Evolutionary conservation across 2,113 vertebrate species (phyloP), one percentile per base, ranked within the genome.

Genomic region (Pachycephala philippinensis): DNA sequence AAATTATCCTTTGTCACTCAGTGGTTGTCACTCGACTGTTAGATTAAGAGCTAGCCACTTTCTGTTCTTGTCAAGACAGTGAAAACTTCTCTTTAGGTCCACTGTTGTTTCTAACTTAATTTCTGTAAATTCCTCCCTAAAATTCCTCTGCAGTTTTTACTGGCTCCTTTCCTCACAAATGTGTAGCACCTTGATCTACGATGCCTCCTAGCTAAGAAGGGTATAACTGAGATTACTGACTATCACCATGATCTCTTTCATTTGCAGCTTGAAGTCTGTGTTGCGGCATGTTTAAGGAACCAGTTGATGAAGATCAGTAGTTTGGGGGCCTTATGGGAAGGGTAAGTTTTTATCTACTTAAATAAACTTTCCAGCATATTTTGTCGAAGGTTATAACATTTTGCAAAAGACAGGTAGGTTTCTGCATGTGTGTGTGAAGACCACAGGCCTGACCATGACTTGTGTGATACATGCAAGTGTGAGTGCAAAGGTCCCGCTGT

Each of bases 211-310:
- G 96, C 77, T 71, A 96, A 96, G 54, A 74, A 64, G 8, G 23
- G 31, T 78, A 37, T n/a, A 70, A 85, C 80, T 86, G 72, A 84
- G 82, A 90, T 91, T 75, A 68, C 80, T 23, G 50, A 57, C 82
- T 95, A 87, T 93, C 93, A 82, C 35, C 50, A 21, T 1, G 6
- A 90, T 93, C 92, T 94, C 80, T 57, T 87, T 87, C 40, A 49
- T 86, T 93, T 94, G 69, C 88, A 94, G 64, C 33, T 90, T 63
- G 64, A 70, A 84, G 84, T 75, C 80, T 88, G n/a, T 86, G 92
- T 94, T 77, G 68, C 60, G 57, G 83, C 96, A 94, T 17, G 93
- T 94, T 96, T 75, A 57, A 89, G n/a, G 56, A 96, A 64, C 40
- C 79, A 71, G 44, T 84, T 88, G 86, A 86, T 75, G 95, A 92